These are phyloP conservation scores for Thinocorus orbignyianus DNA, from an alignment of 2,113 vertebrate species.

Conservation along the genomic window DNA sequence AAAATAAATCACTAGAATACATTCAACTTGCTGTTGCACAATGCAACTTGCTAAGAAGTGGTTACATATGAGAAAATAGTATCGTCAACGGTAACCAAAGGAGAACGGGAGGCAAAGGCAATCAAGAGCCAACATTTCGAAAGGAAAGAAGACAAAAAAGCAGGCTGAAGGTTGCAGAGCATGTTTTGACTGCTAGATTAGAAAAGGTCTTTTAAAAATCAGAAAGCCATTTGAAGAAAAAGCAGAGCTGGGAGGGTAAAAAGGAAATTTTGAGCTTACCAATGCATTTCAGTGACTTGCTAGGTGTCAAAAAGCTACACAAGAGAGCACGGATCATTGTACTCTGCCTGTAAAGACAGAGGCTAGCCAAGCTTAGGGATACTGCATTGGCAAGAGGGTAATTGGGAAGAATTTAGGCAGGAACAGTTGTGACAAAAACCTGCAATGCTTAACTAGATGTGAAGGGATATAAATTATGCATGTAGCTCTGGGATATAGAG, in stretches of 20 bases:
- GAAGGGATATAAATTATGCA: neutral
- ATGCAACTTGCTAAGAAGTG: neutral
- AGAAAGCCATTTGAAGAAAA: neutral
- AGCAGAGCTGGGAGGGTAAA: neutral
- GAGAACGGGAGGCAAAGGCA: neutral
- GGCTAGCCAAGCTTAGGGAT: neutral
- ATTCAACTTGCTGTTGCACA: neutral
- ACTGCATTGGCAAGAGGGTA: neutral
- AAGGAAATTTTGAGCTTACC: neutral
- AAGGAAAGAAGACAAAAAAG: neutral
- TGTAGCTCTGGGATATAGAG: neutral
- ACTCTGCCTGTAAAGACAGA: neutral
- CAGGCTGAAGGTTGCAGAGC: neutral
- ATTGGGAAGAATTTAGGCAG: neutral
- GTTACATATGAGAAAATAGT: neutral
- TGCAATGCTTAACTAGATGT: neutral
- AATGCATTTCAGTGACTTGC: neutral
- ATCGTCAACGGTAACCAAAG: rapidly evolving
- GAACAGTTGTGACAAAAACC: neutral
- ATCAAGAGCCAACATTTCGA: neutral
- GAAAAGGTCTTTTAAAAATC: neutral
- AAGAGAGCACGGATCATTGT: neutral
- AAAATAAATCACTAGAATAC: neutral
- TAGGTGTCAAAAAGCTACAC: neutral
- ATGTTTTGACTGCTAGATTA: neutral